Conservation (phyloP, 2,888 invertebrate species). For the Meganola albula region DNA sequence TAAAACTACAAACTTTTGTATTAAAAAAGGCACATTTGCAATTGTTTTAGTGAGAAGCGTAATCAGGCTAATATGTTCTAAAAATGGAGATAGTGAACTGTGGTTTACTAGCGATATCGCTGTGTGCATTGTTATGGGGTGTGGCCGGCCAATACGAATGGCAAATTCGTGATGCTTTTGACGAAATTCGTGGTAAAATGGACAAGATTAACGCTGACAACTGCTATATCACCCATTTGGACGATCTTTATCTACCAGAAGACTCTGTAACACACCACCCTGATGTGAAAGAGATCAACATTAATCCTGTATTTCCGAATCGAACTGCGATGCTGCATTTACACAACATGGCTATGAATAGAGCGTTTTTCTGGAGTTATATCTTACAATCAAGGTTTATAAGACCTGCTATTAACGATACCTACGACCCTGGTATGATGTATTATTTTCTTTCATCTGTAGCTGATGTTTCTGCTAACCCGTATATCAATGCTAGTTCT, state of each 20-base stretch:
- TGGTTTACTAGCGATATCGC: constrained; percentile 50
- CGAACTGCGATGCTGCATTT: constrained; percentile 94
- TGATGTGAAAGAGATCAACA: constrained; percentile 94
- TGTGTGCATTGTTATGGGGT: constrained; percentile 74
- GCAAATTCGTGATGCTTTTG: constrained; percentile 93
- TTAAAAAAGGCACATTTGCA: too few relatives aligned
- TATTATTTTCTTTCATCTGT: constrained; percentile 96
- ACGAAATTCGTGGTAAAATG: constrained; percentile 90
- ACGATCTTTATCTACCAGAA: constrained; percentile 89
- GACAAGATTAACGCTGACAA: constrained; percentile 91
- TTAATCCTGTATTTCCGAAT: constrained; percentile 96
- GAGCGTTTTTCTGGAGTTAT: constrained; percentile 97
- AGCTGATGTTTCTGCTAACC: constrained; percentile 96
- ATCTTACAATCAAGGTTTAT: constrained; percentile 94
- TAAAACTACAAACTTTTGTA: too few relatives aligned
- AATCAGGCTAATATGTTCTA: too few relatives aligned
- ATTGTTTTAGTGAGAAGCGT: too few relatives aligned
- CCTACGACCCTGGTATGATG: constrained; percentile 98
- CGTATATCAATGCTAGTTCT: constrained; percentile 93
- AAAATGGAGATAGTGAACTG: constrained; percentile 58
- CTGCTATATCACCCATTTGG: constrained; percentile 91
- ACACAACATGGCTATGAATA: constrained; percentile 96
- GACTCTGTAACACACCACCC: constrained; percentile 94
- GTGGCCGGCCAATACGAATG: constrained; percentile 93
- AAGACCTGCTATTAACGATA: constrained; percentile 92